phyloP scores from a whole-genome alignment of 2,888 invertebrate genomes.

The Oeneis ivallda region DNA sequence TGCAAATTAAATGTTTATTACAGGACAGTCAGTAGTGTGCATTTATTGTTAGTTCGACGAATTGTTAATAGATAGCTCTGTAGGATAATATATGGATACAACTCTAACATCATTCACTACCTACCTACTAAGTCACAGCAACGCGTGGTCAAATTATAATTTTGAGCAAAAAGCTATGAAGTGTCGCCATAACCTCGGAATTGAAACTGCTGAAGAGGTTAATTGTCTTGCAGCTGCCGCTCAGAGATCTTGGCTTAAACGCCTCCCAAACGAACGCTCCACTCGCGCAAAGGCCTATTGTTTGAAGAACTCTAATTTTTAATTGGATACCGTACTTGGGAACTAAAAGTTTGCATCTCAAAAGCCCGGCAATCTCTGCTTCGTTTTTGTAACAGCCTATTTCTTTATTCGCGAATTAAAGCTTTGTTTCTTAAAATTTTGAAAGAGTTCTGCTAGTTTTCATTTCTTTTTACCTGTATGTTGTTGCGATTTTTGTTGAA shows the following conservation, averaged over 20 bases:
- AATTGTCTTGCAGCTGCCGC: constrained; percentile 73
- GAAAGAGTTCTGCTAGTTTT: neutral
- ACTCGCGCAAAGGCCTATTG: constrained; percentile 59
- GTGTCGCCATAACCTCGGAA: constrained; percentile 52
- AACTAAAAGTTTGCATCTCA: constrained; percentile 27
- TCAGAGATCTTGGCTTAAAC: constrained; percentile 65
- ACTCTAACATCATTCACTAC: too few relatives aligned
- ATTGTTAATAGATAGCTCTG: too few relatives aligned
- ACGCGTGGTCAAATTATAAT: too few relatives aligned
- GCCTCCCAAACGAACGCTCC: constrained; percentile 54
- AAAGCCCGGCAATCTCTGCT: constrained; percentile 25
- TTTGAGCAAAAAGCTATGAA: constrained; percentile 45
- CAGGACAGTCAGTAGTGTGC: too few relatives aligned
- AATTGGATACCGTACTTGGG: constrained; percentile 55
- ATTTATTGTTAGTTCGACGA: too few relatives aligned
- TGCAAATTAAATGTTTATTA: too few relatives aligned
- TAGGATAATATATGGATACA: too few relatives aligned
- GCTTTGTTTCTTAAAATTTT: constrained; percentile 12
- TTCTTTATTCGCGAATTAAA: constrained; percentile 22
- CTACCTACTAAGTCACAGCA: too few relatives aligned
- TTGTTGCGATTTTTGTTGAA: neutral
- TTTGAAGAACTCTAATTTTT: constrained; percentile 67
- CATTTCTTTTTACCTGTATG: neutral
- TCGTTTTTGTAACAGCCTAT: constrained; percentile 27
- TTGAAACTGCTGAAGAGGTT: constrained; percentile 74